Evolutionary conservation across 2,797 vertebrate species (phyloP).

Genomic region (Characodon lateralis): DNA sequence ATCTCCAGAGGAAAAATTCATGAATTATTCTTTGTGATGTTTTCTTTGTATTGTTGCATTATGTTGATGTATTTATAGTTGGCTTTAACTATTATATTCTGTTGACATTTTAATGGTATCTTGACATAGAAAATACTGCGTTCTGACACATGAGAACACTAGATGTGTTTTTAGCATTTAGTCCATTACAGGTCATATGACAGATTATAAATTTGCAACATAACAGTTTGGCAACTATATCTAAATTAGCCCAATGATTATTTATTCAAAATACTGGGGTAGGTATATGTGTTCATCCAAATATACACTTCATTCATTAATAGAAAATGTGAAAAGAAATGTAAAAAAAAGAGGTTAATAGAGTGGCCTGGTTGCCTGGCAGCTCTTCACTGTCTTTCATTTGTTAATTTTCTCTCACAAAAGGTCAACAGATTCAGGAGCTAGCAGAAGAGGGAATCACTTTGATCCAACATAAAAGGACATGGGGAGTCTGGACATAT

Average conservation of each 20-base stretch:
- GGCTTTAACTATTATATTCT: not conserved
- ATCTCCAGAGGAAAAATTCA: no score
- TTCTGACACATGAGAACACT: no score
- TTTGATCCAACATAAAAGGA: constrained; percentile 31
- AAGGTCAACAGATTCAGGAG: constrained; percentile 43
- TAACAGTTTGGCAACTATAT: not conserved
- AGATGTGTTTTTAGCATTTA: no score
- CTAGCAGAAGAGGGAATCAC: constrained; percentile 10
- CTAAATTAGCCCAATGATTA: not conserved
- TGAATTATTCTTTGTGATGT: not conserved
- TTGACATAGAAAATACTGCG: not conserved
- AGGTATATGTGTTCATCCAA: not conserved
- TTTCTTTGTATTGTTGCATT: not conserved
- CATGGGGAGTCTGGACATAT: constrained; percentile 7
- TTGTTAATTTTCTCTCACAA: constrained; percentile 66
- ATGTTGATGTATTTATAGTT: not conserved
- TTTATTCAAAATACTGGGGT: not conserved
- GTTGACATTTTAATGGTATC: not conserved
- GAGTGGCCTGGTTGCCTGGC: constrained; percentile 53
- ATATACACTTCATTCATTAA: constrained; percentile 19
- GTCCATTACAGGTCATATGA: no score
- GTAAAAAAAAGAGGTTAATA: constrained; percentile 42
- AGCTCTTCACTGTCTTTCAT: constrained; percentile 52
- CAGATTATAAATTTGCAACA: not conserved
- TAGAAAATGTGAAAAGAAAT: constrained; percentile 23